These are phyloP conservation scores for Ctenicera cuprea DNA, from an alignment of 2,888 invertebrate species.

Conservation along the genomic window DNA sequence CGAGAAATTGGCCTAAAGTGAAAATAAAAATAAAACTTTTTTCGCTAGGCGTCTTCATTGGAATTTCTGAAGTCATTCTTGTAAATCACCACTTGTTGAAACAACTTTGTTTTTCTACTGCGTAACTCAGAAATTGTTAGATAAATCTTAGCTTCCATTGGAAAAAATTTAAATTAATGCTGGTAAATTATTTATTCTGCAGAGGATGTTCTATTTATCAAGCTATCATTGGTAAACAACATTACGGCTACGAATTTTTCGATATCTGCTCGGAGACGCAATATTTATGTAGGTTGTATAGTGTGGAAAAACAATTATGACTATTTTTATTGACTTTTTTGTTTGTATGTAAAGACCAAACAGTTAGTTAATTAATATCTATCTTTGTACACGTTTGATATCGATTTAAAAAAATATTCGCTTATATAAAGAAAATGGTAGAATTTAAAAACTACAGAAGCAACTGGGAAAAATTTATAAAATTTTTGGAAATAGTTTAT, in stretches of 20 bases:
- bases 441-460: too few relatives aligned
- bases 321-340: too few relatives aligned
- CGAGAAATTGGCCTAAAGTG: conserved; percentile 13
- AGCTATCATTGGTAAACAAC: background rate
- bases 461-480: too few relatives aligned
- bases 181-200: background rate
- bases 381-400: too few relatives aligned
- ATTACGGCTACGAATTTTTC: background rate
- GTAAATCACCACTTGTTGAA: background rate
- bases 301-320: too few relatives aligned
- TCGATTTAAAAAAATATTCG: too few relatives aligned
- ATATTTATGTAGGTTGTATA: background rate
- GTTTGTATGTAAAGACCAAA: too few relatives aligned
- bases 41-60: background rate
- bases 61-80: conserved; percentile 9
- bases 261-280: background rate
- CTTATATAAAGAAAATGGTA: too few relatives aligned
- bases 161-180: background rate
- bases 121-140: background rate
- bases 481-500: too few relatives aligned
- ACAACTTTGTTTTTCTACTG: too few relatives aligned
- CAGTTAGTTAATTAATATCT: too few relatives aligned
- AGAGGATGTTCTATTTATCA: background rate
- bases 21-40: conserved; percentile 25
- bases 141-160: background rate